Percentiles rank a stretch among this genome's conserved stretches.
phyloP scores from a whole-genome alignment of 2,113 vertebrate species.

The Anoplopoma fimbria region DNA sequence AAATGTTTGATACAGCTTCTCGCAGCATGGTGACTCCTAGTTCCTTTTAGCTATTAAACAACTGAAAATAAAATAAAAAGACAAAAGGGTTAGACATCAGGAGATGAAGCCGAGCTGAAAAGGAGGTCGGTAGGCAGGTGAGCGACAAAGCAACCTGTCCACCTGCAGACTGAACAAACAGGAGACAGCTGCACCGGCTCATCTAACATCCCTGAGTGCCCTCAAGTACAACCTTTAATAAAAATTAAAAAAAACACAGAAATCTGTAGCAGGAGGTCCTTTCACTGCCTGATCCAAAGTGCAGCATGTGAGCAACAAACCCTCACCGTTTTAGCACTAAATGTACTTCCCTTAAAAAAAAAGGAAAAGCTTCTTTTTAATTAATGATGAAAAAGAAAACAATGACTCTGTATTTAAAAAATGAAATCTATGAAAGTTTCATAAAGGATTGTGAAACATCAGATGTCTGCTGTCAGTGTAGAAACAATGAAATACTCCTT shows the following conservation, averaged over 20 bases:
- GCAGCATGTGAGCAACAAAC: background rate
- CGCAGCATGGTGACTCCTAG: slow-evolving; percentile 83
- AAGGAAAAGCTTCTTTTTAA: background rate
- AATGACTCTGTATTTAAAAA: background rate
- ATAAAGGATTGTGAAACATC: slow-evolving; percentile 26
- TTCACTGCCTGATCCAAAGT: background rate
- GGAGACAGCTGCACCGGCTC: slow-evolving; percentile 75
- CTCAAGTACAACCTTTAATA: background rate
- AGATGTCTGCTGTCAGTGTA: slow-evolving; percentile 3
- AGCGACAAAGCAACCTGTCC: slow-evolving; percentile 29
- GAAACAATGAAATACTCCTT: slow-evolving; percentile 56
- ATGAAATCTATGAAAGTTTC: background rate
- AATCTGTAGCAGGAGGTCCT: background rate
- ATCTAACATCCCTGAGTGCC: slow-evolving; percentile 48
- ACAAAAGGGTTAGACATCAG: slow-evolving; percentile 1
- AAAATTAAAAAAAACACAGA: background rate
- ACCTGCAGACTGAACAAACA: slow-evolving; percentile 79
- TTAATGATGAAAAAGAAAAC: background rate
- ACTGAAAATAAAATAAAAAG: background rate
- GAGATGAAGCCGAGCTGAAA: background rate
- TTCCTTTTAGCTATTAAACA: slow-evolving; percentile 10
- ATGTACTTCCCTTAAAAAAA: background rate
- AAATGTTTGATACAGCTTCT: slow-evolving; percentile 80
- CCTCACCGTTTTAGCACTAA: background rate
- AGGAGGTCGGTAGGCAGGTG: slow-evolving; percentile 18